Evolutionary conservation across 2,888 invertebrate genomes (phyloP), one percentile per base, ranked within the genome.

Genomic region (Nematopogon swammerdamellus): DNA sequence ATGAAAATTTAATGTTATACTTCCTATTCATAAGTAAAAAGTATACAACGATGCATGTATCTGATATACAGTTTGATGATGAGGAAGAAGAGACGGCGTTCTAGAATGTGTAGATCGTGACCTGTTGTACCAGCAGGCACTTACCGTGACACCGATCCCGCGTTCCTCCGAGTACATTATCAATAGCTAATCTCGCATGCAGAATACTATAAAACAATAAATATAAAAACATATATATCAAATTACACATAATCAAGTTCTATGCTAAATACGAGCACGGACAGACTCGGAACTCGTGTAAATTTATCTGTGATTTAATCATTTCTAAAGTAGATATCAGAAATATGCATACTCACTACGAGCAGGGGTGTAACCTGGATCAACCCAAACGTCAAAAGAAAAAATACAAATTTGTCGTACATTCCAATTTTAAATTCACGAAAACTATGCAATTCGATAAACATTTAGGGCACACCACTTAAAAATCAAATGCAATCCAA

Each of bases 361-460:
- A 64, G 59, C 68, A 69, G 72, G 70, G 76, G 74, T 73, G 72
- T 74, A 77, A 73, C 80, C 80, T 80, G 80, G 79, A 76, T 49
- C 46, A 48, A 49, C 70, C 68, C 69, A 73, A 73, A 74, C 71
- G 74, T 74, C 74, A 74, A 36, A 36, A 25, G 36, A 3, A 36
- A 8, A 36, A 36, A 8, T 36, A 36, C 8, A 36, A 14, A 70
- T 68, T 70, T 65, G 68, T 69, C 70, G 72, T 72, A 74, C 72
- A 74, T 68, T 68, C 63, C 61, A 63, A 65, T 63, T 65, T 55
- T 60, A 68, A 64, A 62, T 61, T 65, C 68, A 57, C 64, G 59
- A 65, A 68, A 65, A 71, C 63, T 70, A 60, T 64, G 67, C 65
- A 36, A 14, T 14, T 36, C 36, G 36, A 36, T 25, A 25, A 36